Conservation (phyloP, 1,140 invertebrate species). For the Propsilocerus akamusi region DNA sequence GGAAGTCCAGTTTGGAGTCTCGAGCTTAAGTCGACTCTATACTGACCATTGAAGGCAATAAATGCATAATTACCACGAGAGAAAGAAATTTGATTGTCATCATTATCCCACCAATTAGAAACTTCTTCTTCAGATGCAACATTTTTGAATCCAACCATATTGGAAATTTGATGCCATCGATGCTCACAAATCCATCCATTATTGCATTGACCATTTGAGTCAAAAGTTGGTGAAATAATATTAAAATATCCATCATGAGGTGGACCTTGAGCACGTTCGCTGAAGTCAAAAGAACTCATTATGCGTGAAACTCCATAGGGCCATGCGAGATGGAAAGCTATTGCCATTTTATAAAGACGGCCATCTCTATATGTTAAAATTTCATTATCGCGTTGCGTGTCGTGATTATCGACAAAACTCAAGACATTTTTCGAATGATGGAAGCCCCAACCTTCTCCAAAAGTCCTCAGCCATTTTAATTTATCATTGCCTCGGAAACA, state of each 20-base stretch:
- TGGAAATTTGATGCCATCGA: slow-evolving; percentile 61
- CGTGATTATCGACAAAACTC: slow-evolving; percentile 45
- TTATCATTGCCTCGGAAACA: slow-evolving; percentile 23
- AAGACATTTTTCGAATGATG: slow-evolving; percentile 30
- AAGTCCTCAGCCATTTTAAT: slow-evolving; percentile 28
- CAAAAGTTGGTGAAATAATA: slow-evolving; percentile 42
- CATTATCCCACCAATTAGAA: slow-evolving; percentile 56
- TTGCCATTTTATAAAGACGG: slow-evolving; percentile 46
- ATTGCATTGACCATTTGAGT: slow-evolving; percentile 43
- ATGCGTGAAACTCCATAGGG: slow-evolving; percentile 53
- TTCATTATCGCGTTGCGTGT: slow-evolving; percentile 32
- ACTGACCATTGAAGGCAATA: slow-evolving; percentile 50
- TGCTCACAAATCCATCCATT: slow-evolving; percentile 83
- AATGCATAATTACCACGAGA: slow-evolving; percentile 48
- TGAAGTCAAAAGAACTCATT: slow-evolving; percentile 62
- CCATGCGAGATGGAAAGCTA: slow-evolving; percentile 68
- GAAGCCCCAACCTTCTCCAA: slow-evolving; percentile 35
- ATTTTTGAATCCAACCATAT: slow-evolving; percentile 63
- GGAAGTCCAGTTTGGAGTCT: slow-evolving; percentile 49
- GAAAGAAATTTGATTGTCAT: slow-evolving; percentile 56
- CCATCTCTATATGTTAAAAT: slow-evolving; percentile 40
- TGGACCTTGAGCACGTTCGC: slow-evolving; percentile 34
- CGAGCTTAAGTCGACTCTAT: slow-evolving; percentile 29
- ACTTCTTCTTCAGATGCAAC: slow-evolving; percentile 31
- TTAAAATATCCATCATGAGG: slow-evolving; percentile 40